phyloP scores from a whole-genome alignment of 2,113 vertebrate species.

The Archocentrus centrarchus region DNA sequence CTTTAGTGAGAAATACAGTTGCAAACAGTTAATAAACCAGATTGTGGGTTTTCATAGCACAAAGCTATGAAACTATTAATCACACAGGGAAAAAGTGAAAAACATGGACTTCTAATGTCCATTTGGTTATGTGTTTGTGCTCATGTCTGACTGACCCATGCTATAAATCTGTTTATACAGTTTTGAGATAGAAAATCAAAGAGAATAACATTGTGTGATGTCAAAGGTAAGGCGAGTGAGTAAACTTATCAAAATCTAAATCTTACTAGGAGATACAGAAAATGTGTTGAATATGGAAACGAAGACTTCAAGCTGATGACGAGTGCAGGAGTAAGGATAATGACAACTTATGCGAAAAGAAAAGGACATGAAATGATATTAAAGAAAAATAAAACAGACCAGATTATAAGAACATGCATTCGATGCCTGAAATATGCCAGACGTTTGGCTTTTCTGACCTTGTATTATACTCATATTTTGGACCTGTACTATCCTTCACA shows the following conservation, averaged over 20 bases:
- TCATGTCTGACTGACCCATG: neutral
- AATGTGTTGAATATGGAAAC: neutral
- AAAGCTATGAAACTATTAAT: conserved; percentile 58
- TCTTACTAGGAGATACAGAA: neutral
- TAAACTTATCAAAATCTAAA: neutral
- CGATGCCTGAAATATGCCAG: neutral
- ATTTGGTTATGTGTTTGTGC: neutral
- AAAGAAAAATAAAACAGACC: neutral
- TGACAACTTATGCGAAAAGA: neutral
- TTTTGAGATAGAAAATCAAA: neutral
- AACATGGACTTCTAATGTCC: neutral
- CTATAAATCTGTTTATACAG: neutral
- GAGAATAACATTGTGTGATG: neutral
- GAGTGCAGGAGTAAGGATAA: neutral
- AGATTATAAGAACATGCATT: neutral
- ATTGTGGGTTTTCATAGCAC: conserved; percentile 27
- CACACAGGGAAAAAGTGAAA: conserved; percentile 8
- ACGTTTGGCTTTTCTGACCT: neutral
- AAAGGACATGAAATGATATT: neutral
- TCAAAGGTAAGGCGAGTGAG: neutral
- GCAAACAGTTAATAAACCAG: conserved; percentile 19
- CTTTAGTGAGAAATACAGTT: neutral
- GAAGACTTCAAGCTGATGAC: neutral
- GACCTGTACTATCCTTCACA: neutral
- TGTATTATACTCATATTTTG: neutral